Evolutionary conservation across 2,113 vertebrate genomes (phyloP).

Genomic region (Albula goreensis): DNA sequence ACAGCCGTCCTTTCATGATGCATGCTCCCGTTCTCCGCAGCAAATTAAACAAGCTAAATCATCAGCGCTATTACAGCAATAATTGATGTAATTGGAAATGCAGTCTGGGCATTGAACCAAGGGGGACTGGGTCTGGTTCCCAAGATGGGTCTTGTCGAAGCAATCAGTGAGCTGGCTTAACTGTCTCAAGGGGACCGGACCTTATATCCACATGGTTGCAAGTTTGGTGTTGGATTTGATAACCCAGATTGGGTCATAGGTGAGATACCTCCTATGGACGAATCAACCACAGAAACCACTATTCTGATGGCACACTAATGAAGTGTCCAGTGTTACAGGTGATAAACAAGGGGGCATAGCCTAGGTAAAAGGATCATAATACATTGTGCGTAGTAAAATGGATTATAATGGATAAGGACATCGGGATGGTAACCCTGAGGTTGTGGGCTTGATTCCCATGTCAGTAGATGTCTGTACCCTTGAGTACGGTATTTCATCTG

Average conservation of each 20-base stretch:
- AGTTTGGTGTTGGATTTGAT: background rate
- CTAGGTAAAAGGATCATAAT: no score
- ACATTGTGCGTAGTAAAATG: no score
- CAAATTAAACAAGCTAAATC: background rate
- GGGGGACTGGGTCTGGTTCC: background rate
- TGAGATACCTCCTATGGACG: no score
- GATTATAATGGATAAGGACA: no score
- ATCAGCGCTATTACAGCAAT: background rate
- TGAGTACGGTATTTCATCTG: no score
- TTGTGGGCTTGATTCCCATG: no score
- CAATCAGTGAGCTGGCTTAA: background rate
- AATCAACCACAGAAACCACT: background rate
- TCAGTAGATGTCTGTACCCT: no score
- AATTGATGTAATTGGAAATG: background rate
- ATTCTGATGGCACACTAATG: background rate
- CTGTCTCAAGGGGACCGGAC: background rate
- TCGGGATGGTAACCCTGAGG: no score
- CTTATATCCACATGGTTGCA: background rate
- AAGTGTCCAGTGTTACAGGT: background rate
- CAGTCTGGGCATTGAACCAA: background rate
- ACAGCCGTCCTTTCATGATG: background rate
- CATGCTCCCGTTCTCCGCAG: background rate
- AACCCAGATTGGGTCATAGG: background rate
- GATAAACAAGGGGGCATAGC: no score
- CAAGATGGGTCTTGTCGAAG: background rate